Percentiles rank a stretch among this genome's conserved stretches.
These are phyloP conservation scores for Aphaenogaster rudis DNA, from an alignment of 1,140 invertebrate genomes.

Conservation along the genomic window DNA sequence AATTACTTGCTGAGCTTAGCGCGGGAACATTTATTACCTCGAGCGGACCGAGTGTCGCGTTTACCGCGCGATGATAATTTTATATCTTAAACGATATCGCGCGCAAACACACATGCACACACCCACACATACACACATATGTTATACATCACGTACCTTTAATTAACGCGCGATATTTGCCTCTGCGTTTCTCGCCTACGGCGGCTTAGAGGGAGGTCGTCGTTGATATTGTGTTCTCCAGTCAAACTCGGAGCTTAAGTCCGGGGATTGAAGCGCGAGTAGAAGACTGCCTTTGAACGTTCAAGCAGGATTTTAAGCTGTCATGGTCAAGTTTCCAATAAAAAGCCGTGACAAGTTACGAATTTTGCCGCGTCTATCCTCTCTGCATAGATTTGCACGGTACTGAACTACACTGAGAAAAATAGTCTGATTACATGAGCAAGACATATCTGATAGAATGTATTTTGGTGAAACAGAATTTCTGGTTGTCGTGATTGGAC, in stretches of 20 bases:
- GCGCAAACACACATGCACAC: neutral
- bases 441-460: no score
- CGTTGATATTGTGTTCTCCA: conserved; percentile 43
- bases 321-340: conserved; percentile 43
- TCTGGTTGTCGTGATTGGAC: no score
- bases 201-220: conserved; percentile 28
- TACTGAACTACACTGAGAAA: no score
- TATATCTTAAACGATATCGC: conserved; percentile 61
- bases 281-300: conserved; percentile 57
- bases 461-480: no score
- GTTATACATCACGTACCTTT: conserved; percentile 31
- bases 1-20: conserved; percentile 63
- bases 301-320: conserved; percentile 67
- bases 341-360: conserved; percentile 60
- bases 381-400: neutral
- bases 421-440: no score
- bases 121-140: neutral
- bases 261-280: conserved; percentile 66
- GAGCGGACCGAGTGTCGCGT: conserved; percentile 50
- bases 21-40: conserved; percentile 54
- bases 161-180: conserved; percentile 50
- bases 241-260: conserved; percentile 52
- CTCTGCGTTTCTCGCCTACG: neutral
- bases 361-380: conserved; percentile 3
- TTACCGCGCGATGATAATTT: conserved; percentile 54